Evolutionary conservation across 2,888 invertebrate genomes (phyloP), one percentile per base, ranked within the genome.

Genomic region (Leucoma salicis): DNA sequence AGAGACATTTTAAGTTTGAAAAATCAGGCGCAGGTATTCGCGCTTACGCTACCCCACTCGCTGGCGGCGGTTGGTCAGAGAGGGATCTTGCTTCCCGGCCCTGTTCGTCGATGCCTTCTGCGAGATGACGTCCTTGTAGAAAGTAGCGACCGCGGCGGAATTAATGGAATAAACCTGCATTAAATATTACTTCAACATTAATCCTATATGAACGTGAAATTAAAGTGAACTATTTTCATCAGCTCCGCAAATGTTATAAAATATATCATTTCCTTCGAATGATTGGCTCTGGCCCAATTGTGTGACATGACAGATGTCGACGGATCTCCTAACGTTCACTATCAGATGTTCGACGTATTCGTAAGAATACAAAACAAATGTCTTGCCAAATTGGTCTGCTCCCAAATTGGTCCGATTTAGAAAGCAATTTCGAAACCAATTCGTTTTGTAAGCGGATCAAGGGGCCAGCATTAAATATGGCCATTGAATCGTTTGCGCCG

Each of bases 301-400:
- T 55, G 58, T 66, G 74, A 73, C 70, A 65, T 59, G 66, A 49
- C 21, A 69, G 68, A 65, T 64, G 71, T 63, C 72, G 80, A 81
- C 79, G 78, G 76, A 70, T 74, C 72, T 74, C 67, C 70, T n/a
- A 74, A 70, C 74, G 71, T 71, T 73, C 74, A 21, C 21, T 21
- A 21, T 21, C 21, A 8, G 21, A 21, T 21, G 21, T 21, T 21
- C 21, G 21, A 21, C 21, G 21, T 21, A 21, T 86, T 78, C 71
- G 61, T 76, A 78, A 76, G 87, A 88, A 88, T 87, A 88, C 87
- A 88, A 88, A 88, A 88, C 87, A 88, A 88, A 88, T 88, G 85
- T 79, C 87, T 85, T 83, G 85, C 87, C 84, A 87, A 88, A 86
- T 86, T 83, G 88, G n/a, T 88, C 86, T 86, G 76, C 82, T 81